Evolutionary conservation across 2,113 vertebrate genomes (phyloP), one percentile per base, ranked within the genome.

Genomic region (Bettongia penicillata): DNA sequence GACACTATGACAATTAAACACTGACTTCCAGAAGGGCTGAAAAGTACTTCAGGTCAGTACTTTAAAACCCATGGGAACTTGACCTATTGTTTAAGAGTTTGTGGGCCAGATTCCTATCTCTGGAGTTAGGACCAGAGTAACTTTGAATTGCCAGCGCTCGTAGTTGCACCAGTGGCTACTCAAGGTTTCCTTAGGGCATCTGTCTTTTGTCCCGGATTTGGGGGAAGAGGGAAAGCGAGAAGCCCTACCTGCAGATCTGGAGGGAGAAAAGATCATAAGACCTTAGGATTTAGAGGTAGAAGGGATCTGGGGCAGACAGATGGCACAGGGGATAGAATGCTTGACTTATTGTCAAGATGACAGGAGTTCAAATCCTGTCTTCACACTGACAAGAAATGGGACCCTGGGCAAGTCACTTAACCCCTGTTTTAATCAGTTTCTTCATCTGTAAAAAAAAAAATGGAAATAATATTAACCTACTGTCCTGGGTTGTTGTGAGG

Each of bases 101-200:
- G 52, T 91, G 14, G 90, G 90, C n/a, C 4, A 28, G 37, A 51
- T 92, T 92, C 2, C 61, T 68, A 16, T 5, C 90, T 57, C 50
- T 0, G 0, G 93, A 47, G 31, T 68, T 31, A n/a, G 51, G 50
- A 26, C 3, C 0, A 51, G 90, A n/a, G 7, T 90, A 0, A 3
- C 25, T 2, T 10, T 43, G 93, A 31, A 50, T 7, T 47, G 5
- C 37, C 31, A 37, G 31, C 50, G 1, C 37, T 84, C 43, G 37
- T 23, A 49, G 55, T 25, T 0, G 22, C 43, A n/a, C 19, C n/a
- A 43, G 16, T 16, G 12, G 3, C 31, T n/a, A 37, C 2, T 68
- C 31, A n/a, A 77, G 14, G 61, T 31, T 12, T 77, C 37, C 61
- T 77, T 31, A n/a, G 2, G 19, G 28, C 10, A 23, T 51, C 9